Conservation (phyloP, 2,888 invertebrate genomes). For the Bellardia bayeri region DNA sequence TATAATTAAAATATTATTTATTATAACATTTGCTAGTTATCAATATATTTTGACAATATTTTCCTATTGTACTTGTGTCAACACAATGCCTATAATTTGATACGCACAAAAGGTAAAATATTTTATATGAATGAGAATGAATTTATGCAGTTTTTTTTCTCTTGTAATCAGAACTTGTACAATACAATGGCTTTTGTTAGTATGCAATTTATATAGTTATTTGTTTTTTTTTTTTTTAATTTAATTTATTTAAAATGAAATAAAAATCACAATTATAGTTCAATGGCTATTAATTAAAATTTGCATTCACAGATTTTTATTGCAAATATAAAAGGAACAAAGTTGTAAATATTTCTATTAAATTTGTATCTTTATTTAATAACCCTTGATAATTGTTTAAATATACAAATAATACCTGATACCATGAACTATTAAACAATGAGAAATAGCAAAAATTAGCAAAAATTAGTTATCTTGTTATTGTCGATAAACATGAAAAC, state of each 20-base stretch:
- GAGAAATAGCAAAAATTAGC: too few relatives aligned
- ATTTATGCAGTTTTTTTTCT: too few relatives aligned
- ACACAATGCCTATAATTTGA: not conserved
- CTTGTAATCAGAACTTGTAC: not conserved
- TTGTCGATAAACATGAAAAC: too few relatives aligned
- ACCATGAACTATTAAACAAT: too few relatives aligned
- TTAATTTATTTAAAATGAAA: not conserved
- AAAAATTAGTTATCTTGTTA: too few relatives aligned
- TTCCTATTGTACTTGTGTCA: not conserved
- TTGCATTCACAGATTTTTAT: not conserved
- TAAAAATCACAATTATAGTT: not conserved
- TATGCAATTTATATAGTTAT: not conserved
- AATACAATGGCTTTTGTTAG: not conserved
- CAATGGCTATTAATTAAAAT: constrained; percentile 15
- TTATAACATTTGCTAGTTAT: not conserved
- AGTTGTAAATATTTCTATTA: not conserved
- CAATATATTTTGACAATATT: not conserved
- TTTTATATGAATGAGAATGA: too few relatives aligned
- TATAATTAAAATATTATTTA: constrained; percentile 1
- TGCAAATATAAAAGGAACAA: not conserved
- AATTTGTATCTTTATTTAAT: too few relatives aligned
- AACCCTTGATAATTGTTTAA: too few relatives aligned
- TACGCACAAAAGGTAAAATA: not conserved
- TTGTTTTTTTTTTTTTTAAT: not conserved
- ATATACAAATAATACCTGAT: too few relatives aligned